Percentiles rank a stretch among this genome's conserved stretches.
phyloP scores from a whole-genome alignment of 2,888 invertebrate genomes.

The Diachrysia chrysitis region DNA sequence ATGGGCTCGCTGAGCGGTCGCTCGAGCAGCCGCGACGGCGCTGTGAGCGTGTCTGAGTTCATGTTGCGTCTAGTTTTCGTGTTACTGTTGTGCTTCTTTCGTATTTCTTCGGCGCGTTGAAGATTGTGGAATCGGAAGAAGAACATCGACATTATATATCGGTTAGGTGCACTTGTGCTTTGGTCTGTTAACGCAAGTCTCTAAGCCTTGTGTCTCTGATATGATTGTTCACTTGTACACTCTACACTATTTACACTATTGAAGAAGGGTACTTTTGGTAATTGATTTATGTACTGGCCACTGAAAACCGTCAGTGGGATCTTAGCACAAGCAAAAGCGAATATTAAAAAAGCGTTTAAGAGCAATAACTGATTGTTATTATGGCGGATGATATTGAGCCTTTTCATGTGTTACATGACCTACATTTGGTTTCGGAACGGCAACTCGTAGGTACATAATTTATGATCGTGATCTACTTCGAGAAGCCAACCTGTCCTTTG shows the following conservation, averaged over 20 bases:
- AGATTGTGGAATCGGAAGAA: constrained; percentile 98
- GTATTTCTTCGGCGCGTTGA: constrained; percentile 94
- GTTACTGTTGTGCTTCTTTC: constrained; percentile 71
- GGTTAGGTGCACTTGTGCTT: constrained; percentile 53
- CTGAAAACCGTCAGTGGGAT: neutral
- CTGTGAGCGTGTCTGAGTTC: constrained; percentile 90
- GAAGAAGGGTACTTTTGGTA: neutral
- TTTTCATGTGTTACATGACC: constrained; percentile 61
- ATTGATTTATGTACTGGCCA: neutral
- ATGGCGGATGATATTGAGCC: constrained; percentile 35
- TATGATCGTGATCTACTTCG: constrained; percentile 65
- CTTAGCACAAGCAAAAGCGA: neutral
- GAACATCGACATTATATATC: constrained; percentile 96
- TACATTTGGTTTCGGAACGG: constrained; percentile 65
- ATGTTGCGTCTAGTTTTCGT: constrained; percentile 71
- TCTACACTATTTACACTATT: constrained; percentile 12
- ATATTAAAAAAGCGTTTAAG: constrained; percentile 18
- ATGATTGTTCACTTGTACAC: constrained; percentile 48
- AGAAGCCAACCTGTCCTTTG: constrained; percentile 44
- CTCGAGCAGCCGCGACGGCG: constrained; percentile 95
- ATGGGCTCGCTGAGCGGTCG: constrained; percentile 94
- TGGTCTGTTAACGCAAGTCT: constrained; percentile 22
- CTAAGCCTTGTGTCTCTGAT: constrained; percentile 17
- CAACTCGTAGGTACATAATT: constrained; percentile 68
- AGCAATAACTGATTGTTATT: constrained; percentile 25